Evolutionary conservation across 2,797 vertebrate genomes (phyloP), one percentile per base, ranked within the genome.

Genomic region (Sebastes alutus): DNA sequence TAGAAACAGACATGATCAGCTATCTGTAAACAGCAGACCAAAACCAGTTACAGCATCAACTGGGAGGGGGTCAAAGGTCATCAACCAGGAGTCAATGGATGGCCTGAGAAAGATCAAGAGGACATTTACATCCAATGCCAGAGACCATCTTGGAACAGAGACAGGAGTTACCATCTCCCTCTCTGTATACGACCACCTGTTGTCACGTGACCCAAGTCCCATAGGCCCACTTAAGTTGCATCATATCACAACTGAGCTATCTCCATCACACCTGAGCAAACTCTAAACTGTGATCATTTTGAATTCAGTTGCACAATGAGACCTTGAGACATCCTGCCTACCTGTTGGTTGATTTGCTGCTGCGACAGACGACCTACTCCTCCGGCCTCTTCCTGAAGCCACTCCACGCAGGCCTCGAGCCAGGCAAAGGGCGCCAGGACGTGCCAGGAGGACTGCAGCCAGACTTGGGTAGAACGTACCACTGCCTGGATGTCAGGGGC

Each of bases 391-490:
- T 97, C 96, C 86, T 96, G 95, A 60, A 99, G 95, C 97, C 98
- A 99, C 72, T 93, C 95, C 88, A 99, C 93, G 75, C 99, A 99
- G 55, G 99, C 98, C 89, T 98, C 95, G 78, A 99, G 87, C 99
- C 98, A 99, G 4, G 87, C 82, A 42, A 90, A 90, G 76, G 98
- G 97, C 60, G 98, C 98, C 94, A 95, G 96, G 84, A 99, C 38
- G 10, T 97, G 96, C 96, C 96, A 97, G 0, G 95, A 95, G 12
- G 97, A 96, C 77, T 80, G 96, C 83, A 99, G 96, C 98, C 98
- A 99, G 42, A 93, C 93, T 93, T 97, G 96, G 60, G 96, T 93
- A 81, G 94, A 60, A 62, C 56, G 87, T 60, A 94, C 92, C 30
- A 92, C 61, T 83, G 87, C 91, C 55, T 87, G 88, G 56, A 70